A percentile compares a stretch with the other conserved stretches of the same genome.
These are phyloP conservation scores for Caracal caracal DNA, from an alignment of 2,113 vertebrate species.

Conservation along the genomic window DNA sequence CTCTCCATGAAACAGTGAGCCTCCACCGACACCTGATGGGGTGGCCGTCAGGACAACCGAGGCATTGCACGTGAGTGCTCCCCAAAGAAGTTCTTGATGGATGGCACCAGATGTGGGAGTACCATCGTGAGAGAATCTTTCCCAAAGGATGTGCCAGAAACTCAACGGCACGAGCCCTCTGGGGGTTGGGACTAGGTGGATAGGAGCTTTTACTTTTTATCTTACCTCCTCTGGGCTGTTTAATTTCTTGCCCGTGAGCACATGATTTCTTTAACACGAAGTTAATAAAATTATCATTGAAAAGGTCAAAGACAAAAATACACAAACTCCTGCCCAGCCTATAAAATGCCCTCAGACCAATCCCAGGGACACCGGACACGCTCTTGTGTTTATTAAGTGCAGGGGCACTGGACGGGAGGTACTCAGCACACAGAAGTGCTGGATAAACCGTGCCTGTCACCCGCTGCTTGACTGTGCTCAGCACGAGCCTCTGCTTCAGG, in stretches of 20 bases:
- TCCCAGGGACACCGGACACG: not conserved
- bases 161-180: not conserved
- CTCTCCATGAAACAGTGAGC: not conserved
- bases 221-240: not conserved
- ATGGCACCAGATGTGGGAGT: fast-evolving
- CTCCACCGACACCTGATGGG: not conserved
- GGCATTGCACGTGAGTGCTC: fast-evolving
- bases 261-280: not conserved
- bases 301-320: not conserved
- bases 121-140: fast-evolving
- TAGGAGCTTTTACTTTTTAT: not conserved
- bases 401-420: fast-evolving
- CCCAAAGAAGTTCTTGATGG: not conserved
- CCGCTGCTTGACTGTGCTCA: fast-evolving
- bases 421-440: too few species aligned
- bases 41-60: fast-evolving
- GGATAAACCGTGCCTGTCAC: fast-evolving
- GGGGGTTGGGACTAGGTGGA: not conserved
- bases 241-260: not conserved
- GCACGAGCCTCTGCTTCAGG: not conserved
- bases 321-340: not conserved
- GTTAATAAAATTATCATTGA: not conserved
- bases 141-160: not conserved
- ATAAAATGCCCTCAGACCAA: not conserved
- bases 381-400: fast-evolving